These are phyloP conservation scores for Aphis craccivora DNA, from an alignment of 1,140 invertebrate genomes.

Conservation along the genomic window DNA sequence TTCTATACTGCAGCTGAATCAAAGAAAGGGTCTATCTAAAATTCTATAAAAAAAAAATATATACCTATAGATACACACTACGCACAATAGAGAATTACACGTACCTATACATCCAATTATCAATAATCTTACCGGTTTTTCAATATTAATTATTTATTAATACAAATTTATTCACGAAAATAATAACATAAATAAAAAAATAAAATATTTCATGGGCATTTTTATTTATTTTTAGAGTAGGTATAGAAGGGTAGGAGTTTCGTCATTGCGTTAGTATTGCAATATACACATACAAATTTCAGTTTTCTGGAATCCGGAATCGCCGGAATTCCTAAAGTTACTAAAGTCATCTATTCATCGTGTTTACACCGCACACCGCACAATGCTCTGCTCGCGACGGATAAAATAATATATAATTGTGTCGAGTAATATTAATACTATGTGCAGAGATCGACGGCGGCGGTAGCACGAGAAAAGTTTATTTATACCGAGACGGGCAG, in stretches of 20 bases:
- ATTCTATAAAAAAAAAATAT: background rate
- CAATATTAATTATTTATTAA: background rate
- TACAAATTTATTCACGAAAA: background rate
- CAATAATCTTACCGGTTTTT: background rate
- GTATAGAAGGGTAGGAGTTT: background rate
- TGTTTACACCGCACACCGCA: background rate
- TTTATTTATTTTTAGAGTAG: background rate
- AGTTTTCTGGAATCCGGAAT: background rate
- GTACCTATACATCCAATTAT: background rate
- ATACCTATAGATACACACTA: too few species aligned
- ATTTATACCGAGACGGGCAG: conserved; percentile 52
- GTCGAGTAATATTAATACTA: background rate
- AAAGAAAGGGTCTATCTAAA: background rate
- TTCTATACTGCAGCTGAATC: background rate
- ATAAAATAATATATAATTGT: conserved; percentile 13
- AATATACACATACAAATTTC: background rate
- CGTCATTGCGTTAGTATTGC: background rate
- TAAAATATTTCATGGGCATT: background rate
- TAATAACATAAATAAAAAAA: background rate
- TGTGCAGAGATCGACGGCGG: conserved; percentile 7
- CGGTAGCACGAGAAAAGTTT: conserved; percentile 35
- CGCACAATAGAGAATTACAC: background rate
- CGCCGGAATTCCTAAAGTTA: background rate
- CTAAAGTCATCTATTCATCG: background rate
- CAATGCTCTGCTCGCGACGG: background rate